Evolutionary conservation across 2,797 vertebrate species (phyloP).

Genomic region (Microchirus variegatus): DNA sequence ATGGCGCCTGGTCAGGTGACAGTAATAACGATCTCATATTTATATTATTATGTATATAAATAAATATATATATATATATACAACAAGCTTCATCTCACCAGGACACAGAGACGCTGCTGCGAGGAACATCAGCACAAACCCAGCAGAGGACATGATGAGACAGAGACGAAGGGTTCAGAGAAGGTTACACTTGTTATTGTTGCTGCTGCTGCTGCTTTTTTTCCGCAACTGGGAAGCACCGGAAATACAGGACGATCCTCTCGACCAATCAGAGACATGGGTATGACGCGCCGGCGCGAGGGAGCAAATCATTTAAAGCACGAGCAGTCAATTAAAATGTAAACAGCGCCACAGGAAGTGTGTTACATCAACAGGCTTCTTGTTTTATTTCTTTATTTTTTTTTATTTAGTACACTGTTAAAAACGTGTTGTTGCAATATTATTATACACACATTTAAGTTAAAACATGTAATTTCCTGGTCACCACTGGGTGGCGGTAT

Average conservation of each 20-base stretch:
- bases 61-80: neutral
- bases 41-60: no score
- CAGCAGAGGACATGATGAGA: conserved; percentile 37
- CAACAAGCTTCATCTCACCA: conserved; percentile 49
- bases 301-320: no score
- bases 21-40: no score
- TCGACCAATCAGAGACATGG: conserved; percentile 26
- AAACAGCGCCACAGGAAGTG: no score
- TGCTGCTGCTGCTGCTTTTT: neutral
- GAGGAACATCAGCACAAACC: conserved; percentile 33
- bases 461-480: no score
- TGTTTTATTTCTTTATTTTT: no score
- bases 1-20: conserved; percentile 22
- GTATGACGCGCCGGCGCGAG: conserved; percentile 40
- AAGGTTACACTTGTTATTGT: neutral
- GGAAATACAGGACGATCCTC: conserved; percentile 31
- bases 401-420: no score
- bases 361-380: no score
- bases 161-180: neutral
- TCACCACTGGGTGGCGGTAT: no score
- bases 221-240: conserved; percentile 1
- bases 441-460: no score
- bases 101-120: conserved; percentile 32
- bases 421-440: no score
- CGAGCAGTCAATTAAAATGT: no score